These are phyloP conservation scores for Amblyjoppa fuscipennis DNA, from an alignment of 2,888 invertebrate species.

Conservation along the genomic window DNA sequence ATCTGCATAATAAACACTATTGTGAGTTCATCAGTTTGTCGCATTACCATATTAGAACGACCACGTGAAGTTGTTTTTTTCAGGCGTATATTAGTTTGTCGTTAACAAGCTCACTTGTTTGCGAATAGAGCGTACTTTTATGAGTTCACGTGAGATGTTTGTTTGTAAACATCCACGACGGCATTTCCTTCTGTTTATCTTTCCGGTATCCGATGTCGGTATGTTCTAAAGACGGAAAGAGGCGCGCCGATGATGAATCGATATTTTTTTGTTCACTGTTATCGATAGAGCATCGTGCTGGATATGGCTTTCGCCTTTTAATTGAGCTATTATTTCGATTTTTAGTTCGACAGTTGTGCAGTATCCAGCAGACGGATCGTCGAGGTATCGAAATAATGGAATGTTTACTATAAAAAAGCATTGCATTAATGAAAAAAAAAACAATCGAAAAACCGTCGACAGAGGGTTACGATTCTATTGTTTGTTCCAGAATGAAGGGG, in stretches of 20 bases:
- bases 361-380: no score
- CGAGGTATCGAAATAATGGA: no score
- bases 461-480: no score
- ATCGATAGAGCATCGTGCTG: background rate
- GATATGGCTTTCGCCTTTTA: no score
- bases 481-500: no score
- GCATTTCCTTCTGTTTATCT: background rate
- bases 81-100: conserved; percentile 23
- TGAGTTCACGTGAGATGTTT: background rate
- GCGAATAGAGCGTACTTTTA: background rate
- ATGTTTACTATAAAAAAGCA: no score
- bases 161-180: background rate
- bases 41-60: background rate
- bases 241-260: background rate
- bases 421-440: no score
- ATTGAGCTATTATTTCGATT: no score
- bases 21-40: background rate
- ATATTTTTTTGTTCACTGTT: background rate
- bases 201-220: background rate
- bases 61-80: conserved; percentile 28
- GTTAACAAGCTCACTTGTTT: conserved; percentile 2
- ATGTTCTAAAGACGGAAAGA: background rate
- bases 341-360: no score
- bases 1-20: conserved; percentile 3
- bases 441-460: no score